A percentile compares a stretch with the other conserved stretches of the same genome.
phyloP scores from a whole-genome alignment of 2,888 invertebrate genomes.

The Eurois occulta region DNA sequence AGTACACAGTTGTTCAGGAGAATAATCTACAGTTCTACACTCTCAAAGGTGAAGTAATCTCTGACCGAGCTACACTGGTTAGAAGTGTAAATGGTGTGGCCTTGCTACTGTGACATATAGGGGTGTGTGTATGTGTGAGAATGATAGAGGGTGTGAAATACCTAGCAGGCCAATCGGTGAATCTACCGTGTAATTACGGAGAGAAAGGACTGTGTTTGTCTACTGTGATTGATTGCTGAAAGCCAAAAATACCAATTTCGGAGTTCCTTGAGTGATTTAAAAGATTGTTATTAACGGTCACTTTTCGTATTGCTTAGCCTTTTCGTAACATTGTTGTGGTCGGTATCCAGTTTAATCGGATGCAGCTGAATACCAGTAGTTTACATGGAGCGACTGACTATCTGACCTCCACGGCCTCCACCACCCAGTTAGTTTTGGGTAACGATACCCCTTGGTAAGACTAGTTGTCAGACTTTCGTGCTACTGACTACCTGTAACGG shows the following conservation, averaged over 20 bases:
- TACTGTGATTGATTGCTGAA: neutral
- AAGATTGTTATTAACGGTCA: neutral
- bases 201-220: neutral
- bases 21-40: neutral
- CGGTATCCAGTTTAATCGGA: too few relatives aligned
- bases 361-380: too few relatives aligned
- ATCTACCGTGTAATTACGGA: neutral
- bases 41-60: constrained; percentile 10
- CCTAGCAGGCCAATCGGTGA: neutral
- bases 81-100: neutral
- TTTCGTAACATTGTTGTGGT: too few relatives aligned
- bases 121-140: neutral
- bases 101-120: neutral
- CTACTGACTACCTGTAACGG: too few relatives aligned
- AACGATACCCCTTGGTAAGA: too few relatives aligned
- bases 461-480: too few relatives aligned
- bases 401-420: too few relatives aligned
- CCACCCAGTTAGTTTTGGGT: too few relatives aligned
- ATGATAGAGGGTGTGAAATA: neutral
- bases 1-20: neutral
- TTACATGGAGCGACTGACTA: too few relatives aligned
- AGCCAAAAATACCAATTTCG: neutral
- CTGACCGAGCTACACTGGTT: neutral
- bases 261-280: neutral
- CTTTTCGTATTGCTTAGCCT: neutral